A percentile compares a stretch with the other conserved stretches of the same genome.
phyloP scores from a whole-genome alignment of 1,140 invertebrate genomes.

The Dendroctonus ponderosae region DNA sequence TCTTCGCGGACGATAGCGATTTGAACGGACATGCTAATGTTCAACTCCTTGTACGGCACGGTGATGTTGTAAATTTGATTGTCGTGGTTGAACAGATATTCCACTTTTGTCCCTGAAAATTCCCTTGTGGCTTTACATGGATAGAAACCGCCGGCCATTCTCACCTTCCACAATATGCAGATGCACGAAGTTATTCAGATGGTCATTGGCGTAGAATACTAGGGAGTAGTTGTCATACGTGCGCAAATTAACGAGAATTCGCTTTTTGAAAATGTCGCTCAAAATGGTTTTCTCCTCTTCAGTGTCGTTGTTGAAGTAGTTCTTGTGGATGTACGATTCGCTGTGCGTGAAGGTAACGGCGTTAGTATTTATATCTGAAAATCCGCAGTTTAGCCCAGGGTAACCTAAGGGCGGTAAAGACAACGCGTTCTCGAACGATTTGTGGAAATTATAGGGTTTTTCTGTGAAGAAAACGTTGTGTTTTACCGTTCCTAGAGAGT shows the following conservation, averaged over 20 bases:
- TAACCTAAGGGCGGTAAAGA: neutral
- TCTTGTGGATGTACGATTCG: slow-evolving; percentile 75
- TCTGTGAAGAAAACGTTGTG: no score
- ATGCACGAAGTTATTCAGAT: slow-evolving; percentile 92
- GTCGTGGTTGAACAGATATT: slow-evolving; percentile 81
- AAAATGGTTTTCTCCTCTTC: slow-evolving; percentile 65
- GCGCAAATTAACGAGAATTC: slow-evolving; percentile 81
- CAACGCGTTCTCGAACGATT: no score
- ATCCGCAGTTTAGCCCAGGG: slow-evolving; percentile 14
- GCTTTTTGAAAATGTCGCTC: slow-evolving; percentile 71
- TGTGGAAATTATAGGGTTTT: no score
- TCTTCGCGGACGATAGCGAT: slow-evolving; percentile 75
- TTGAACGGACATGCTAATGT: slow-evolving; percentile 79
- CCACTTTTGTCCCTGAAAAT: slow-evolving; percentile 59
- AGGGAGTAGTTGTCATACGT: slow-evolving; percentile 81
- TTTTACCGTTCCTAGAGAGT: no score
- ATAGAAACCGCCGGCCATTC: neutral
- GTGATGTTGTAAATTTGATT: slow-evolving; percentile 78
- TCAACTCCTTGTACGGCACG: slow-evolving; percentile 70
- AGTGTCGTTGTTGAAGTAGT: slow-evolving; percentile 65
- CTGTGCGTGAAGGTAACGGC: slow-evolving; percentile 83
- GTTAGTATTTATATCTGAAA: slow-evolving; percentile 85
- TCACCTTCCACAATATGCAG: slow-evolving; percentile 74
- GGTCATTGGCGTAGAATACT: slow-evolving; percentile 88
- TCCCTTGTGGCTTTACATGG: neutral